phyloP scores from a whole-genome alignment of 2,113 vertebrate species.

The Corythaeola cristata region DNA sequence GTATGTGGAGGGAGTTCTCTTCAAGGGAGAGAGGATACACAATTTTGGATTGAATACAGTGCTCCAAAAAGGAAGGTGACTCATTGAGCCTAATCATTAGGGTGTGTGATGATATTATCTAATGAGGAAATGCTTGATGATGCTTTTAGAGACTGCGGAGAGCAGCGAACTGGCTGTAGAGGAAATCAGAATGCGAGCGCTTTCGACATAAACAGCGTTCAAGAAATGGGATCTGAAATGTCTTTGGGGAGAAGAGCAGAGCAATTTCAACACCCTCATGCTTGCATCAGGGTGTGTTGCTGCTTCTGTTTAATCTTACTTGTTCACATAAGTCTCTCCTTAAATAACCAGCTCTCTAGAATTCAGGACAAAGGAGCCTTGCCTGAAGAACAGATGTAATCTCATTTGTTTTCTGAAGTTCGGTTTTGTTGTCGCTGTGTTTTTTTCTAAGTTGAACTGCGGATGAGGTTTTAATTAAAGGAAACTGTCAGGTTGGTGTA shows the following conservation, averaged over 20 bases:
- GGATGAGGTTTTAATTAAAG: slow-evolving; percentile 68
- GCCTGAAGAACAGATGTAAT: slow-evolving; percentile 62
- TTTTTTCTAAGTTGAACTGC: slow-evolving; percentile 15
- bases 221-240: slow-evolving; percentile 56
- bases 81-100: slow-evolving; percentile 63
- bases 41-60: slow-evolving; percentile 48
- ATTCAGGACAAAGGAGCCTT: slow-evolving; percentile 56
- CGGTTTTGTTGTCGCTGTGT: neutral
- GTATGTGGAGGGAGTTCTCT: slow-evolving; percentile 11
- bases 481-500: slow-evolving; percentile 43
- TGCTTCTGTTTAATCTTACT: slow-evolving; percentile 34
- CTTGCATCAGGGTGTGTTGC: slow-evolving; percentile 51
- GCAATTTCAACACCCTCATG: slow-evolving; percentile 38
- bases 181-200: slow-evolving; percentile 40
- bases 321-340: slow-evolving; percentile 1
- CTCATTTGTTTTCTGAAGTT: slow-evolving; percentile 60
- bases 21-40: slow-evolving; percentile 38
- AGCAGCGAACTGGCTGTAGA: slow-evolving; percentile 31
- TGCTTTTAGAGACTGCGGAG: slow-evolving; percentile 62
- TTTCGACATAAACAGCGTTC: slow-evolving; percentile 53
- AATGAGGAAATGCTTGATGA: slow-evolving; percentile 68
- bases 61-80: slow-evolving; percentile 61
- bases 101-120: slow-evolving; percentile 70
- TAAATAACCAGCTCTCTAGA: slow-evolving; percentile 45
- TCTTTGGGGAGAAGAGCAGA: slow-evolving; percentile 43